Evolutionary conservation across 2,888 invertebrate species (phyloP), one percentile per base, ranked within the genome.

Genomic region (Timema cristinae): DNA sequence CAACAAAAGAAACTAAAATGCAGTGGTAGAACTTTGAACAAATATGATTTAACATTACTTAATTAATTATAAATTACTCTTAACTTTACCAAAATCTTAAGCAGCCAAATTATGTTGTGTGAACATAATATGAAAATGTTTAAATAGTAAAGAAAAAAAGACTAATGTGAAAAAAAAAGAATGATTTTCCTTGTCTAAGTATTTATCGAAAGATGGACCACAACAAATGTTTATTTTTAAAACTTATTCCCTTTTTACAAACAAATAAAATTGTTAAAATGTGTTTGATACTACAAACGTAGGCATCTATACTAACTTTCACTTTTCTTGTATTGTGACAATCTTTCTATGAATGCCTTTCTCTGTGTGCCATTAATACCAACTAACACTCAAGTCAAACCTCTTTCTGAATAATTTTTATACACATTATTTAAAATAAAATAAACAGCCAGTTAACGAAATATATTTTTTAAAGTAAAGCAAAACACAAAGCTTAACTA

Each of bases 291-390:
- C 32, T 32, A 32, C 32, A 32, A 4, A 32, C 32, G 32, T 32
- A 32, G 32, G 32, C 32, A 32, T 32, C 32, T 32, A 32, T 32
- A 32, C 32, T 32, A 32, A 32, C 48, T 47, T 48, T 63, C 47
- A 63, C 32, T 63, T 63, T 48, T 32, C 47, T 63, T 63, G 63
- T 63, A 71, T 50, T 71, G 71, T 71, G 71, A 71, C 71, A 71
- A 71, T 71, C 71, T 71, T 11, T 63, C 67, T 71, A 15, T 32
- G 67, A 71, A 61, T 71, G 71, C 71, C 71, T 71, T 71, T 67
- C 67, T 71, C 32, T 68, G 63, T 63, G 63, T 63, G 63, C 63
- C 32, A 59, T 59, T 59, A 59, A 63, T 54, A 54, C 54, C n/a
- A n/a, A 1, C 32, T 32, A 48, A 47, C 63, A 63, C 63, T 8